These are phyloP conservation scores for Nylanderia fulva DNA, from an alignment of 1,140 invertebrate species.

Conservation along the genomic window DNA sequence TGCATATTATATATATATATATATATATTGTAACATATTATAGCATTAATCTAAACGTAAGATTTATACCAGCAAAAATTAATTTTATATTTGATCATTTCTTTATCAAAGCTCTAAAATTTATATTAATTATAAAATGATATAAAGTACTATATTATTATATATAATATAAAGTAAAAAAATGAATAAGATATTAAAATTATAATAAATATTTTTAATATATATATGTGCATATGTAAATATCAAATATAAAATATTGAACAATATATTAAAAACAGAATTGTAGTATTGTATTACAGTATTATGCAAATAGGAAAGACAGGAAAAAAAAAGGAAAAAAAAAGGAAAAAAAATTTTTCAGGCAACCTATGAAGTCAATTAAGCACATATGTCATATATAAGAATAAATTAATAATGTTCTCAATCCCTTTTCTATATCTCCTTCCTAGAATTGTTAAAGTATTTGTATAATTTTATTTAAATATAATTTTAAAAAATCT, in stretches of 20 bases:
- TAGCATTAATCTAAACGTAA: slow-evolving; percentile 1
- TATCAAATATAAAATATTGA: no score
- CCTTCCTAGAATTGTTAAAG: slow-evolving; percentile 3
- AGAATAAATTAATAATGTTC: slow-evolving; percentile 10
- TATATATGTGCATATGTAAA: no score
- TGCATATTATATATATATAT: slow-evolving; percentile 13
- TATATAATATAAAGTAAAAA: neutral
- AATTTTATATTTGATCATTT: neutral
- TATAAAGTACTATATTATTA: neutral
- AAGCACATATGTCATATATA: neutral
- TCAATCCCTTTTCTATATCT: neutral
- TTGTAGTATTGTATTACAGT: no score
- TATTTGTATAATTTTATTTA: neutral
- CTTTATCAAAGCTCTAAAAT: neutral
- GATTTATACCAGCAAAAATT: neutral
- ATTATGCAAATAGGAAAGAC: no score
- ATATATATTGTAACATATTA: neutral
- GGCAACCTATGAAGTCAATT: no score
- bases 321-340: no score
- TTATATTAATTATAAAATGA: neutral
- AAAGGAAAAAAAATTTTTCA: no score
- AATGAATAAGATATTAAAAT: no score
- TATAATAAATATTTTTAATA: no score
- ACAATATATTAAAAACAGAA: no score
- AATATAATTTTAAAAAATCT: slow-evolving; percentile 9